Evolutionary conservation across 2,797 vertebrate genomes (phyloP).

Genomic region (Oreortyx pictus): DNA sequence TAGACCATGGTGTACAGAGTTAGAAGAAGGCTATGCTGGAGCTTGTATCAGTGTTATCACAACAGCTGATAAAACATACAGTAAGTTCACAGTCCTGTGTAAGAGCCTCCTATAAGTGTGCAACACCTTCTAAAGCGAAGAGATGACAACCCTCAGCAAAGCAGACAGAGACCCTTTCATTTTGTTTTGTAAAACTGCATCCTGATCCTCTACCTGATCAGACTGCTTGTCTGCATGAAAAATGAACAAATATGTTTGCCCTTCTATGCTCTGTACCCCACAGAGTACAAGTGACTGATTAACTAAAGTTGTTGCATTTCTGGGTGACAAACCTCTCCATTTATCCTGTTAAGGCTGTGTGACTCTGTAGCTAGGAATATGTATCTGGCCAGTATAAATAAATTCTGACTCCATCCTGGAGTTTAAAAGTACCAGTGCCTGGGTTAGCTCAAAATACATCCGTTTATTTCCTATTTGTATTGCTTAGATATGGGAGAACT

Average conservation of each 20-base stretch:
- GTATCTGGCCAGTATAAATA: neutral
- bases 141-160: neutral
- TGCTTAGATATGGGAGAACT: neutral
- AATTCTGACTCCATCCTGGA: neutral
- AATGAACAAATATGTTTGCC: neutral
- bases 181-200: neutral
- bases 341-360: neutral
- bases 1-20: neutral
- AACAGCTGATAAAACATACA: neutral
- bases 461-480: neutral
- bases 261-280: neutral
- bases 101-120: neutral
- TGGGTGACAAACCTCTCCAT: neutral
- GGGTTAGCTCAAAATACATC: neutral
- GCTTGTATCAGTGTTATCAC: neutral
- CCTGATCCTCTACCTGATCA: neutral
- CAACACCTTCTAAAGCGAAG: neutral
- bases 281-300: neutral
- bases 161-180: neutral
- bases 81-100: neutral
- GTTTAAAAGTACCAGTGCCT: neutral
- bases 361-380: fast-evolving
- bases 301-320: fast-evolving
- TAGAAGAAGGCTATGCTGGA: neutral
- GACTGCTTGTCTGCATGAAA: neutral